Evolutionary conservation across 1,140 invertebrate species (phyloP), one percentile per base, ranked within the genome.

Genomic region (Neotoxoptera formosana): DNA sequence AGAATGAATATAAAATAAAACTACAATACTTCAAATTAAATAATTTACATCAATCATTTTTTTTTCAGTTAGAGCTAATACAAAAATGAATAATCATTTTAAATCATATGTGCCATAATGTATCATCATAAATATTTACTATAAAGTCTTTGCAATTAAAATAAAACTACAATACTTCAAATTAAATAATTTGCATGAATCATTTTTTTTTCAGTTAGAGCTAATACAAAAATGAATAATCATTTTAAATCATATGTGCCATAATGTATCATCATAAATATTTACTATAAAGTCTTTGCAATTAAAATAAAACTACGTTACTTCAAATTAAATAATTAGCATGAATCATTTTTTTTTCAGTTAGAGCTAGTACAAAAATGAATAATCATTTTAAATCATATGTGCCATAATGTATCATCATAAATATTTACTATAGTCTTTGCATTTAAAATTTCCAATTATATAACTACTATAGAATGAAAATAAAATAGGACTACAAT

Each of bases 171-270:
- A n/a, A 25, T 25, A n/a, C 48, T 21, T 30, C 9, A 8, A 23
- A 30, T 47, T 47, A 47, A 47, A 47, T 47, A 47, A 47, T 9
- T 47, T 7, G 11, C 8, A 47, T 47, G 8, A 45, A 86, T 86
- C 4, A 4, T 60, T 60, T 60, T 60, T 36, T 53, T 36, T 89
- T 89, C 89, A 90, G 89, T 60, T 90, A 90, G 56, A 90, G 51
- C 89, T 90, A 90, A 90, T 90, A 90, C 56, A 90, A 53, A 90
- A 76, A 91, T 91, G 34, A 56, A 56, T 56, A 56, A 89, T 89
- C 48, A 89, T 89, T 89, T 51, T 53, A 14, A 89, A 7, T 89
- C 87, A 53, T 53, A 34, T 48, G 41, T 90, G 83, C 41, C 25
- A 86, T 17, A 11, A 86, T 23, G 25, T 41, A 45, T 84, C 56